Evolutionary conservation across 2,888 invertebrate species (phyloP).

Genomic region (Himalopsyche kuldschensis): DNA sequence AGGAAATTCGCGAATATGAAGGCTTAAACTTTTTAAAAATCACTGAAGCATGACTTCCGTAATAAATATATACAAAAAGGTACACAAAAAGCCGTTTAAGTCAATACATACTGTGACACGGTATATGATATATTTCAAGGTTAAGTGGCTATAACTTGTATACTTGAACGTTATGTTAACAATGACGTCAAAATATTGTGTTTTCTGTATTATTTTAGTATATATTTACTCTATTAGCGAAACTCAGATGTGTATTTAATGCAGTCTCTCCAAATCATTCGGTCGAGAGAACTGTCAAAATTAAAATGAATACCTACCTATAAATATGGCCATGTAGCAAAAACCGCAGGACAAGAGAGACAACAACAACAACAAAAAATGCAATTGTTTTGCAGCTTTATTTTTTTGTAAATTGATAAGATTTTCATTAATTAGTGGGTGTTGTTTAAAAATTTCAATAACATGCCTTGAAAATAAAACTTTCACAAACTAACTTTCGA

Average conservation of each 20-base stretch:
- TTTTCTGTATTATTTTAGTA: background rate
- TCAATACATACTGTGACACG: background rate
- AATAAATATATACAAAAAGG: background rate
- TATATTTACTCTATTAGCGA: background rate
- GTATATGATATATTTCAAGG: conserved; percentile 8
- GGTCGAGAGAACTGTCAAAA: conserved; percentile 26
- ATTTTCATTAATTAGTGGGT: too few relatives aligned
- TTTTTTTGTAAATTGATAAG: too few relatives aligned
- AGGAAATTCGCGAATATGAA: background rate
- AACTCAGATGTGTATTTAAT: background rate
- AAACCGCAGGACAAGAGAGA: background rate
- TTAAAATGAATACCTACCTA: background rate
- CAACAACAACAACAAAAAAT: too few relatives aligned
- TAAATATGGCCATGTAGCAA: background rate
- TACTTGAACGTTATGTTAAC: background rate
- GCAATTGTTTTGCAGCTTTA: too few relatives aligned
- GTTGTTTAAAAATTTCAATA: too few relatives aligned
- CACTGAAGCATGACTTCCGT: conserved; percentile 8
- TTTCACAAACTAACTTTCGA: too few relatives aligned
- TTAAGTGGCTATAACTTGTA: background rate
- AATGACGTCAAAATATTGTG: background rate
- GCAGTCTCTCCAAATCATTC: background rate
- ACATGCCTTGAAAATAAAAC: too few relatives aligned
- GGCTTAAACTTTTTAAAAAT: background rate
- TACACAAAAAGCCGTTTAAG: background rate